These are phyloP conservation scores for Thera obeliscata DNA, from an alignment of 2,888 invertebrate genomes.

Conservation along the genomic window DNA sequence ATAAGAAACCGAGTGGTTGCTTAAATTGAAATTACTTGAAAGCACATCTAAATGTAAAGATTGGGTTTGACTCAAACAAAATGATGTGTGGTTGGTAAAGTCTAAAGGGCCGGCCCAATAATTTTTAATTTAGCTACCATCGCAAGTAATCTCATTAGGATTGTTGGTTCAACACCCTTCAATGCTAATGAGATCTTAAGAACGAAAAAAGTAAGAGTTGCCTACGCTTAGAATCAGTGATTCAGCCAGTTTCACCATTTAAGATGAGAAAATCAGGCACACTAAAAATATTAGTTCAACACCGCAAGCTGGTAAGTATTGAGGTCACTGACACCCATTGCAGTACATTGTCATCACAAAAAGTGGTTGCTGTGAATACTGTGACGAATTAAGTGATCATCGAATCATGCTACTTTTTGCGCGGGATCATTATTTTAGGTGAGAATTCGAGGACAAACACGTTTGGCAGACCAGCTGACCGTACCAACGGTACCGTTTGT, in stretches of 20 bases:
- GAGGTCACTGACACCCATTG: conserved; percentile 14
- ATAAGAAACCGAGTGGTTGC: too few relatives aligned
- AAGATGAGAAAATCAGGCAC: neutral
- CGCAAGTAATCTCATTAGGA: too few relatives aligned
- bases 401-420: conserved; percentile 33
- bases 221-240: neutral
- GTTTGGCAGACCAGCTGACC: conserved; percentile 25
- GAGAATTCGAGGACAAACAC: conserved; percentile 33
- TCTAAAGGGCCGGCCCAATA: too few relatives aligned
- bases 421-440: conserved; percentile 28
- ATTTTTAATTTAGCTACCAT: too few relatives aligned
- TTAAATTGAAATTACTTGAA: too few relatives aligned
- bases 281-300: neutral
- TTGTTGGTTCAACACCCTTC: too few relatives aligned
- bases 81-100: too few relatives aligned
- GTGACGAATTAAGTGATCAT: conserved; percentile 28
- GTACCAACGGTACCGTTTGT: conserved; percentile 36
- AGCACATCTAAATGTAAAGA: too few relatives aligned
- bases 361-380: conserved; percentile 13
- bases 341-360: conserved; percentile 6
- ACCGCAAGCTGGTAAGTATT: neutral
- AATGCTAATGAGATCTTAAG: neutral
- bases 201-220: neutral
- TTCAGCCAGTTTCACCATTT: neutral
- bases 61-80: too few relatives aligned